Percentiles rank a stretch among this genome's conserved stretches.
Evolutionary conservation across 1,140 invertebrate genomes (phyloP).

Genomic region (Steinernema khuongi): DNA sequence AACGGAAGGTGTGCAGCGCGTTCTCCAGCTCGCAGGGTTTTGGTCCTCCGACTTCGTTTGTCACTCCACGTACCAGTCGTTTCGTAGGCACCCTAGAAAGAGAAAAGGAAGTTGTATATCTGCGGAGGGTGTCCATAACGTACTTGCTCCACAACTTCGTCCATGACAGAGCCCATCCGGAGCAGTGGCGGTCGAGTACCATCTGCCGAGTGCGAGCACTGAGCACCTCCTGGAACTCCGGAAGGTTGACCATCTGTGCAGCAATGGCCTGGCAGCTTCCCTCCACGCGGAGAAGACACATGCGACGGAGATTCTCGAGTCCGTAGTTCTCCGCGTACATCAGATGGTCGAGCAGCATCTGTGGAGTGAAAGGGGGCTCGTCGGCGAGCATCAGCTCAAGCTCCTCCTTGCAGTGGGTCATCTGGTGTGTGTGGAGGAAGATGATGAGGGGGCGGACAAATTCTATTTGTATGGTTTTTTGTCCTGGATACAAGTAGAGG

Average conservation of each 20-base stretch:
- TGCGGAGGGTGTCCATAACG: too few species aligned
- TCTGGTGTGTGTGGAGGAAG: conserved; percentile 18
- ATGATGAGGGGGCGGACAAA: conserved; percentile 22
- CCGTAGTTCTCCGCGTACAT: conserved; percentile 14
- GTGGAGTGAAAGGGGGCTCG: conserved; percentile 21
- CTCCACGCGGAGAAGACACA: conserved; percentile 15
- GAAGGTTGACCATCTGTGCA: not conserved
- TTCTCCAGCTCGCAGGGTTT: not conserved
- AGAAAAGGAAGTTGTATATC: too few species aligned
- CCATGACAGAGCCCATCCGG: not conserved
- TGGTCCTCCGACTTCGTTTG: not conserved
- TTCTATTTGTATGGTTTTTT: conserved; percentile 19
- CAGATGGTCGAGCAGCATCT: conserved; percentile 20
- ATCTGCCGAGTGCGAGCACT: not conserved
- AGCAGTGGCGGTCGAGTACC: conserved; percentile 1
- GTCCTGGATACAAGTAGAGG: conserved; percentile 11
- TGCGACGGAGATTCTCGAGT: conserved; percentile 6
- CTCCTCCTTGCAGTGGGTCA: not conserved
- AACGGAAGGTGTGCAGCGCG: not conserved
- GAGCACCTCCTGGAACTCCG: not conserved
- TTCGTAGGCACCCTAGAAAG: not conserved
- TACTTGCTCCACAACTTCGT: conserved; percentile 14
- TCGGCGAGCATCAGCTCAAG: conserved; percentile 20
- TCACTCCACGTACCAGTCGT: not conserved
- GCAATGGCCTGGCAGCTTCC: conserved; percentile 8